A percentile compares a stretch with the other conserved stretches of the same genome.
These are phyloP conservation scores for Eunapius fragilis DNA, from an alignment of 37 sponge, comb jelly and placozoan species.

Conservation along the genomic window DNA sequence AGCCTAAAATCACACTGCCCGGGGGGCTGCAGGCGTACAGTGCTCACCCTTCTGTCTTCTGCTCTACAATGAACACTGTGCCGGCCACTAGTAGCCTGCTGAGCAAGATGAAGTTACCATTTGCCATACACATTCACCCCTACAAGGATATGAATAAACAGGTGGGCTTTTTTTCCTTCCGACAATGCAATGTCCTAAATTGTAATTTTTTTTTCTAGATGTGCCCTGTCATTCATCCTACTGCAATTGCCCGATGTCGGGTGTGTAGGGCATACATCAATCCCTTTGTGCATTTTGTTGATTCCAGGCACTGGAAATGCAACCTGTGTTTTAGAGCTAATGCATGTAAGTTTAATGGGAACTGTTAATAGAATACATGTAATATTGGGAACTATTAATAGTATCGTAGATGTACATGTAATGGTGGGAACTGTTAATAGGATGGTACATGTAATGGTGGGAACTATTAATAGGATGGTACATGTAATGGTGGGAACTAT, in stretches of 20 bases:
- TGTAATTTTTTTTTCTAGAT: conserved; percentile 18
- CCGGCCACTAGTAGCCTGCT: conserved; percentile 83
- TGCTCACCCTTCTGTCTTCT: conserved; percentile 80
- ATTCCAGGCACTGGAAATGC: conserved; percentile 91
- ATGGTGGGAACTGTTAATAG: no score
- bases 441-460: no score
- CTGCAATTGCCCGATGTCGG: conserved; percentile 81
- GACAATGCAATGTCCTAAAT: background rate
- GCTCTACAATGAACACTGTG: conserved; percentile 84
- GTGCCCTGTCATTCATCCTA: conserved; percentile 77
- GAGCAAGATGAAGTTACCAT: conserved; percentile 85
- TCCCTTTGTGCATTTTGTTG: conserved; percentile 86
- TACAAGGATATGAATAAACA: conserved; percentile 68
- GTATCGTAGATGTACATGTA: no score
- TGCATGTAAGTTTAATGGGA: conserved; percentile 32
- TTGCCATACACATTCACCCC: conserved; percentile 94
- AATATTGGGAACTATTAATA: no score
- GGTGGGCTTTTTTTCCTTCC: conserved; percentile 9
- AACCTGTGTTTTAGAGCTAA: conserved; percentile 95
- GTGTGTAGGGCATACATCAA: conserved; percentile 96
- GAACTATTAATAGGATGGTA: no score
- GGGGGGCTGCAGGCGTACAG: conserved; percentile 21
- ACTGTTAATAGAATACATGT: no score
- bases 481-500: no score
- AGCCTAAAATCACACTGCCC: conserved; percentile 44